phyloP scores from a whole-genome alignment of 2,888 invertebrate species.

The Acrobeloides nanus region DNA sequence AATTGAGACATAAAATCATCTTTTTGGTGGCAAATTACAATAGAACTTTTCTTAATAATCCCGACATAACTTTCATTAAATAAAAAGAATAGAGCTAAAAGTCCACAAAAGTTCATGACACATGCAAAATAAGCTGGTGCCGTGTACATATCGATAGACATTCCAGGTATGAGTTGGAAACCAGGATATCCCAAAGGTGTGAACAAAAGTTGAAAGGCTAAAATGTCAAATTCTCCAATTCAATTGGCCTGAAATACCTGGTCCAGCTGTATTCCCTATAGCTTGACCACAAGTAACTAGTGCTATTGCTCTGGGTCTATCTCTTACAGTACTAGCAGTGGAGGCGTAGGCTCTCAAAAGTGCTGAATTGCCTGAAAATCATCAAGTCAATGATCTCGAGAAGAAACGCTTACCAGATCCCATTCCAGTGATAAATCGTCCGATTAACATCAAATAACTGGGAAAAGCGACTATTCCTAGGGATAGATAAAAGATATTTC shows the following conservation, averaged over 20 bases:
- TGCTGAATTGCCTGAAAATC: slow-evolving; percentile 53
- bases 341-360: slow-evolving; percentile 55
- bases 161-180: slow-evolving; percentile 24
- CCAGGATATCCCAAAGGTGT: slow-evolving; percentile 49
- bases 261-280: slow-evolving; percentile 19
- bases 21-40: too few species aligned
- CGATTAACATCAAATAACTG: slow-evolving; percentile 11
- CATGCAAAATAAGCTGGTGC: slow-evolving; percentile 25
- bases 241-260: too few species aligned
- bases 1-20: neutral
- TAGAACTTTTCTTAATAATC: slow-evolving; percentile 29
- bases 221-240: slow-evolving; percentile 19
- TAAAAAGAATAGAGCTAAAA: slow-evolving; percentile 10
- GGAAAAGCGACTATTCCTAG: slow-evolving; percentile 12
- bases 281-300: slow-evolving; percentile 52
- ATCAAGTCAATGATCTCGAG: neutral
- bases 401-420: slow-evolving; percentile 14
- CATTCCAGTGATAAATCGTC: slow-evolving; percentile 15
- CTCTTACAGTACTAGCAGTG: slow-evolving; percentile 52
- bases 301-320: slow-evolving; percentile 55
- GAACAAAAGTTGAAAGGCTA: slow-evolving; percentile 55
- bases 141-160: slow-evolving; percentile 40
- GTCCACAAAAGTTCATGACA: slow-evolving; percentile 20
- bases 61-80: slow-evolving; percentile 24
- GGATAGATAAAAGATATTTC: slow-evolving; percentile 14